These are phyloP conservation scores for Micronycteris hirsuta DNA, from an alignment of 2,113 vertebrate genomes.

Conservation along the genomic window DNA sequence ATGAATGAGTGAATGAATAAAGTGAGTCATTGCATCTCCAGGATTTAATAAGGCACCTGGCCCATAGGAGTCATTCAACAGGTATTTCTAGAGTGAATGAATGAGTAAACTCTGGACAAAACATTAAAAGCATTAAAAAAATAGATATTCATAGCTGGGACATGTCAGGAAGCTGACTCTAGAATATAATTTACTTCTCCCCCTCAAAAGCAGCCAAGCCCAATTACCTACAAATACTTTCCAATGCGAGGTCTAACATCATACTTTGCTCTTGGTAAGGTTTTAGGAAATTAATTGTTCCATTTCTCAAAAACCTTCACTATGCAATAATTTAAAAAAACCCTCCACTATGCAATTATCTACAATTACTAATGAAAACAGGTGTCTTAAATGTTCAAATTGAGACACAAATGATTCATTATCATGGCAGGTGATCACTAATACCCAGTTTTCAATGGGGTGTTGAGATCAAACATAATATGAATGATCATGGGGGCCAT, in stretches of 20 bases:
- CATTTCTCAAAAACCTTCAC: conserved; percentile 60
- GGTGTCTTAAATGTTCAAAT: conserved; percentile 64
- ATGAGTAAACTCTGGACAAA: neutral
- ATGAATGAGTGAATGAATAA: neutral
- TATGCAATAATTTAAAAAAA: conserved; percentile 7
- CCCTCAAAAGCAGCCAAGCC: neutral
- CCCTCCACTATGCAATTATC: conserved; percentile 52
- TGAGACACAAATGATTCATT: conserved; percentile 62
- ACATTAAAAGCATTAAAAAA: neutral
- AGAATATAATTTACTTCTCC: neutral
- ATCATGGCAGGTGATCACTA: conserved; percentile 52
- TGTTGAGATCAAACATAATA: conserved; percentile 55
- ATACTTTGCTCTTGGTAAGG: conserved; percentile 18
- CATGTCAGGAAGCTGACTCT: neutral
- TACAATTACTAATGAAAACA: conserved; percentile 72
- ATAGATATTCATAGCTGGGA: neutral
- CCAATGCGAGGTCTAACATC: neutral
- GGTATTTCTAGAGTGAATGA: neutral
- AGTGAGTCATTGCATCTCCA: neutral
- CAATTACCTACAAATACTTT: conserved; percentile 27
- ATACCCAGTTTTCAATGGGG: conserved; percentile 65
- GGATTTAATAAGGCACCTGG: neutral
- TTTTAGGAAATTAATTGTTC: conserved; percentile 58
- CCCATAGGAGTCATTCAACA: neutral
- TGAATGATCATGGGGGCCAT: neutral